These are phyloP conservation scores for Ophion slaviceki DNA, from an alignment of 2,888 invertebrate species.

Conservation along the genomic window DNA sequence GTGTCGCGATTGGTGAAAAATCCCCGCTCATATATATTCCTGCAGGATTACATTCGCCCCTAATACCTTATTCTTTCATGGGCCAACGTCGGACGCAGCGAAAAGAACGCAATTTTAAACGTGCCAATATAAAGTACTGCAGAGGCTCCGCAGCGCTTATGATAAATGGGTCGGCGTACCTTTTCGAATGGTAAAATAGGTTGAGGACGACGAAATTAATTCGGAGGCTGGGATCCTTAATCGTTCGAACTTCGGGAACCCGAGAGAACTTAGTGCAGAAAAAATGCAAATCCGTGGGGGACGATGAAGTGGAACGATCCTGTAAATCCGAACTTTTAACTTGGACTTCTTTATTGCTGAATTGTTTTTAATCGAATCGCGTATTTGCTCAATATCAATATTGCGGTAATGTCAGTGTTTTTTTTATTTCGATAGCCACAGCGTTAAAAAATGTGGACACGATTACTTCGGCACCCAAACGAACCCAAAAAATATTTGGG, in stretches of 20 bases:
- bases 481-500: too few relatives aligned
- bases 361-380: too few relatives aligned
- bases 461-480: too few relatives aligned
- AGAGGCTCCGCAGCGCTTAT: not conserved
- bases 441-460: too few relatives aligned
- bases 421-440: too few relatives aligned
- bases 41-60: constrained; percentile 29
- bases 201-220: not conserved
- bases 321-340: too few relatives aligned
- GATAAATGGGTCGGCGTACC: not conserved
- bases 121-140: not conserved
- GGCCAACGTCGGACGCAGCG: not conserved
- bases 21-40: constrained; percentile 10
- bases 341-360: too few relatives aligned
- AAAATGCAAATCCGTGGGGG: too few relatives aligned
- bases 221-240: not conserved
- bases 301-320: too few relatives aligned
- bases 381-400: too few relatives aligned
- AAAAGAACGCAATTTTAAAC: constrained; percentile 34
- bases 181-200: not conserved
- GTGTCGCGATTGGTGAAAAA: constrained; percentile 9
- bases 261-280: not conserved
- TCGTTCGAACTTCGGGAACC: not conserved
- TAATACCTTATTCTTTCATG: constrained; percentile 10
- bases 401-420: too few relatives aligned